Evolutionary conservation across 2,113 vertebrate species (phyloP), one percentile per base, ranked within the genome.

Genomic region (Podilymbus podiceps): DNA sequence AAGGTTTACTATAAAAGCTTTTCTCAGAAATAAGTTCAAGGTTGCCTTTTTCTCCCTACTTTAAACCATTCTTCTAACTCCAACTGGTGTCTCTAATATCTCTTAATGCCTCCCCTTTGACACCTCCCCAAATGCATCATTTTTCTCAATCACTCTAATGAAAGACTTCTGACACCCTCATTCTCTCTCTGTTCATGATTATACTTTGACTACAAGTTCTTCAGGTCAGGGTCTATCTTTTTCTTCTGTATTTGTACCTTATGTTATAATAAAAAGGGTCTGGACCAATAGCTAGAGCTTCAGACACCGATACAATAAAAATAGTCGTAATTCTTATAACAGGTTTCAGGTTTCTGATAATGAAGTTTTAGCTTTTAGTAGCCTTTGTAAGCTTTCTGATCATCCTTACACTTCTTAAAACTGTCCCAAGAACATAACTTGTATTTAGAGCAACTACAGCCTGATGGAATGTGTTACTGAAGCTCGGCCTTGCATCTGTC

Each of bases 51-150:
- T 89, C 90, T 89, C 68, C 72, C 44, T 92, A 88, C 89, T 94
- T 86, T 94, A 95, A 90, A 78, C 76, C 69, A 90, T 95, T 96
- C 95, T 95, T 92, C 85, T 81, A 94, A 96, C 93, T 97, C 95
- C 86, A 94, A 86, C 76, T 81, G 52, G 86, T 93, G 60, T 90
- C 90, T 90, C 92, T 96, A 96, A 95, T 94, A 90, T 90, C 90
- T 90, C 86, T 95, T 96, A 96, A 94, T 97, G 95, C 76, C 93
- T 97, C 97, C 96, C 96, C 95, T 97, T 97, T 97, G 95, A 97
- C 96, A 96, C 87, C 93, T 96, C 93, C 95, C 95, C 95, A 96
- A 96, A 96, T 94, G 90, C 88, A 96, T 89, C 85, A 77, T 96
- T 97, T 96, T 96, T 95, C 95, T 94, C 95, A 96, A 96, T 95